Conservation (phyloP, 2,113 vertebrate species). For the Albula goreensis region DNA sequence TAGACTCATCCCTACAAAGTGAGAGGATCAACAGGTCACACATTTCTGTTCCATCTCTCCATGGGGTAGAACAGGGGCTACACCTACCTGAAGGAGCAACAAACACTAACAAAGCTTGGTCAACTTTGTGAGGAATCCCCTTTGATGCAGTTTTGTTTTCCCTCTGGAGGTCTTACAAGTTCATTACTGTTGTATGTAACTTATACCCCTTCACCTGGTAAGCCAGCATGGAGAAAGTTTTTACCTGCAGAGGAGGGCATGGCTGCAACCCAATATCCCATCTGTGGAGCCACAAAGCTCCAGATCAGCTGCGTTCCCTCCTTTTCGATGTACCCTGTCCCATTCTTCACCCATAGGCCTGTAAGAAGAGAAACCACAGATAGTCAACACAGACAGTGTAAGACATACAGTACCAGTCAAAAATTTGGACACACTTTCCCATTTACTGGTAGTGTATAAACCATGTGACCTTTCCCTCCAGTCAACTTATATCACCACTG, state of each 20-base stretch:
- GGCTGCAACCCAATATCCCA: conserved; percentile 91
- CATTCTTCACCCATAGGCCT: conserved; percentile 87
- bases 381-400: neutral
- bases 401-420: neutral
- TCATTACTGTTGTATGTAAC: neutral
- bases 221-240: conserved; percentile 11
- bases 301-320: conserved; percentile 82
- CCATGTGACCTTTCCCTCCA: neutral
- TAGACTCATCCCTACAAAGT: conserved; percentile 66
- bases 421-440: no score
- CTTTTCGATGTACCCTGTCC: conserved; percentile 83
- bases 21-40: neutral
- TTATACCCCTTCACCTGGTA: neutral
- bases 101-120: neutral
- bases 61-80: neutral
- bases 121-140: neutral
- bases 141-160: neutral
- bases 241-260: conserved; percentile 80
- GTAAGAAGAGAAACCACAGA: conserved; percentile 20
- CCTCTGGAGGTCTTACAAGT: neutral
- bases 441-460: neutral
- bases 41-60: conserved; percentile 26
- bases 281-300: conserved; percentile 80
- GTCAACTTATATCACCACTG: neutral
- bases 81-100: neutral